Percentiles rank a stretch among this genome's conserved stretches.
Conservation (phyloP, 2,888 invertebrate species). For the Saturnia pavonia region DNA sequence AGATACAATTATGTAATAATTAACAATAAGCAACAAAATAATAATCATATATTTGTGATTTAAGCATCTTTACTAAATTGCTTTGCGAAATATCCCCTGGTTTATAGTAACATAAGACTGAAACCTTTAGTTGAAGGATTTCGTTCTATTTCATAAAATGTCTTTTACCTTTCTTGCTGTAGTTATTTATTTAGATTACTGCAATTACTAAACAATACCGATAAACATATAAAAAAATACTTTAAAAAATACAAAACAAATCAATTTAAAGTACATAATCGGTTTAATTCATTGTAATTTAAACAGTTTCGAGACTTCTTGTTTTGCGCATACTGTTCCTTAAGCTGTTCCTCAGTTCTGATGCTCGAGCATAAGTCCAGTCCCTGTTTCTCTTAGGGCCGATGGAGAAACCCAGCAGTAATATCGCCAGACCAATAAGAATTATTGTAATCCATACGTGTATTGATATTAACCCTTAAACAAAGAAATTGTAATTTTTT, state of each 20-base stretch:
- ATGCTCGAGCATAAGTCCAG: slow-evolving; percentile 17
- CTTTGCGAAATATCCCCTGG: too few species aligned
- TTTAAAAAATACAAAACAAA: not conserved
- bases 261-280: not conserved
- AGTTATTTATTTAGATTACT: too few species aligned
- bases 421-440: slow-evolving; percentile 1
- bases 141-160: too few species aligned
- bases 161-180: not conserved
- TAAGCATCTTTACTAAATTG: too few species aligned
- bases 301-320: not conserved
- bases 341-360: slow-evolving; percentile 10
- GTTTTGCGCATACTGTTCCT: slow-evolving; percentile 17
- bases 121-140: not conserved
- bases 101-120: too few species aligned
- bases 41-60: too few species aligned
- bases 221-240: too few species aligned
- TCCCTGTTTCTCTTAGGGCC: slow-evolving; percentile 16
- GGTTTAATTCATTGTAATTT: not conserved
- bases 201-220: not conserved
- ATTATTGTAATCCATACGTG: not conserved
- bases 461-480: not conserved
- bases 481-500: not conserved
- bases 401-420: slow-evolving; percentile 4
- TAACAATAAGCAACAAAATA: too few species aligned
- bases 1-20: too few species aligned